Base-by-base conservation (phyloP, 1,140 invertebrate species). In the Forficula auricularia region DNA sequence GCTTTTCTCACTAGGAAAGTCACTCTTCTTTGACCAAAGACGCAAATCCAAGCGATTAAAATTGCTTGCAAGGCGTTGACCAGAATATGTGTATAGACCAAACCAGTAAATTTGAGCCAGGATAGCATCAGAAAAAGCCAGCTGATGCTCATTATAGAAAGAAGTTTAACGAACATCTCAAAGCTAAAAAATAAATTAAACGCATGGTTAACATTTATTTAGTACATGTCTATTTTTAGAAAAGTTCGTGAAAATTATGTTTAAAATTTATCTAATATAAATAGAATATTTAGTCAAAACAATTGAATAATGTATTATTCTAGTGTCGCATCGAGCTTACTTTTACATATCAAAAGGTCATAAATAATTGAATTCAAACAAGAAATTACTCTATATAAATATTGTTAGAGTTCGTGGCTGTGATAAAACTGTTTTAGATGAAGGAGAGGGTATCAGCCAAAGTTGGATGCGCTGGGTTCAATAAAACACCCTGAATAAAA, bases 61-160 rank as follows among this genome's bases (percentile, higher is more conserved):
- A 80, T 69, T 3, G 75, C 75, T 58, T 80, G 73, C 3, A 83
- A 50, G 8, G 75, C 61, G 59, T 84, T 85, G 0, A 79, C 67
- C 3, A 80, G 59, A 35, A 85, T 77, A 53, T 84, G 70, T 22
- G 67, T 69, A 55, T 83, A 84, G 2, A 79, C 57, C 2, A 85
- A 57, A 2, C 70, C 72, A 22, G 81, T 73, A 46, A 73, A 73
- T 40, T 75, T 70, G 1, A 82, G 56, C 68, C 75, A 76, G 1
- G 82, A 79, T 12, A 85, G 54, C 13, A 83, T 53, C 1, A 82
- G 61, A 37, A 82, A 83, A 14, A 83, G 48, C 79, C 79, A 84
- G 6, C 72, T 63, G 22, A 72, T 54, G 16, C 72, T 72, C 77
- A 85, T 79, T 39, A 81, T 71, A 9, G 73, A 52, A 44, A 79